phyloP scores from a whole-genome alignment of 2,797 vertebrate species.

The Oreochromis grahami region DNA sequence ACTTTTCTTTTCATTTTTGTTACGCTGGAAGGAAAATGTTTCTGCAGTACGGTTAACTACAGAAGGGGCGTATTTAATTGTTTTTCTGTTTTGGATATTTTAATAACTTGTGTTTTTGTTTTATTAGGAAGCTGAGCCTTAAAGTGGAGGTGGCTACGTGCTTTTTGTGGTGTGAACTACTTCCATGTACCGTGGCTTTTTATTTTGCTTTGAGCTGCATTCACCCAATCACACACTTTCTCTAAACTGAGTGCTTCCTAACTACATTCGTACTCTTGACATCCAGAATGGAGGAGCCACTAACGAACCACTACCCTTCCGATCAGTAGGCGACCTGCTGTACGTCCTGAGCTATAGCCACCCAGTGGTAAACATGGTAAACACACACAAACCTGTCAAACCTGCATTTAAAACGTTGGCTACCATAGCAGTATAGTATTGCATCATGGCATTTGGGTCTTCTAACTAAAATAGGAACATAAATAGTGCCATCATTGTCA shows the following conservation, averaged over 20 bases:
- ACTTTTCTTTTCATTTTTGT: background rate
- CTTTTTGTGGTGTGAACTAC: background rate
- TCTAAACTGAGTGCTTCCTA: background rate
- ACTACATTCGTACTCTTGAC: background rate
- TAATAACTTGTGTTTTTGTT: background rate
- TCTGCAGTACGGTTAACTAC: background rate
- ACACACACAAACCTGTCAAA: background rate
- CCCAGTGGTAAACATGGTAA: background rate
- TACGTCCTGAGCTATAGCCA: background rate
- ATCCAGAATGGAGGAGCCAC: background rate
- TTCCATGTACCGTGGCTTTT: background rate
- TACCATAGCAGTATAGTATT: background rate
- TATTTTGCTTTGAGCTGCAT: background rate
- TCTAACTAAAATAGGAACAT: no score
- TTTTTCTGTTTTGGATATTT: background rate
- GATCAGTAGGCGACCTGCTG: background rate
- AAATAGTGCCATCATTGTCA: no score
- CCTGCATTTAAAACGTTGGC: background rate
- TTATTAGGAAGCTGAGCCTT: background rate
- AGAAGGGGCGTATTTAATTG: background rate
- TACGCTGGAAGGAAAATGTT: background rate
- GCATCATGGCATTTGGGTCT: background rate
- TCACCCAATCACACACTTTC: background rate
- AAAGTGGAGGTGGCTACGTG: background rate
- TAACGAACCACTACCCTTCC: background rate